These are phyloP conservation scores for Miichthys miiuy DNA, from an alignment of 2,797 vertebrate species.

Conservation along the genomic window DNA sequence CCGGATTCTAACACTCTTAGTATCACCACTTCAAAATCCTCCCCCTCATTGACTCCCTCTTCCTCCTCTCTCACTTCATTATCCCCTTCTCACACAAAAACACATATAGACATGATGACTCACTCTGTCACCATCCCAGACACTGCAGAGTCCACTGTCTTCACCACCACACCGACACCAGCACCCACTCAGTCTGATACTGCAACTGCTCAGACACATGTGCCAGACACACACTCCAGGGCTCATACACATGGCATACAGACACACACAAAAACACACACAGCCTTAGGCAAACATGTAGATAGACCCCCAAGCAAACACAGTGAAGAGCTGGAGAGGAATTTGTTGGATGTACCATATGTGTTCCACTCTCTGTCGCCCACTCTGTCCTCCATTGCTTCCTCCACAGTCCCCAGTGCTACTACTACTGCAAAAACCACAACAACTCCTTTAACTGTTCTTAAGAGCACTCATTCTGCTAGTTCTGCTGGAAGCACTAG, in stretches of 20 bases:
- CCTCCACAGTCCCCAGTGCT: constrained; percentile 20
- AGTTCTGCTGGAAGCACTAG: constrained; percentile 24
- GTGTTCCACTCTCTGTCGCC: constrained; percentile 30
- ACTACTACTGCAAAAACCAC: constrained; percentile 40
- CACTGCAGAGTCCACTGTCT: constrained; percentile 41
- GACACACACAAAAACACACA: constrained; percentile 44
- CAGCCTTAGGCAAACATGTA: constrained; percentile 47
- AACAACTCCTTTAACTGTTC: constrained; percentile 43
- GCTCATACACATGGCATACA: constrained; percentile 47
- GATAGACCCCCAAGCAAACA: constrained; percentile 54
- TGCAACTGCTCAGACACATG: constrained; percentile 34
- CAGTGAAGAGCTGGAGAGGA: constrained; percentile 51
- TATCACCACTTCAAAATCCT: constrained; percentile 46
- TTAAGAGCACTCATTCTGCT: constrained; percentile 20
- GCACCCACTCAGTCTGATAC: constrained; percentile 39
- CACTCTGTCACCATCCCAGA: constrained; percentile 58
- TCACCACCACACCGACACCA: constrained; percentile 32
- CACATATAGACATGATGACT: constrained; percentile 67
- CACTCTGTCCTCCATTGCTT: constrained; percentile 30
- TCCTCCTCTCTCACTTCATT: constrained; percentile 37
- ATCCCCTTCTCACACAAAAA: constrained; percentile 35
- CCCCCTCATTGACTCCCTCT: constrained; percentile 38
- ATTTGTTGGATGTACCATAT: constrained; percentile 40
- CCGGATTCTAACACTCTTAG: constrained; percentile 28
- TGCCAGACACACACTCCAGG: constrained; percentile 19